Conservation (phyloP, 1,140 invertebrate species). For the Drosophila tropicalis region DNA sequence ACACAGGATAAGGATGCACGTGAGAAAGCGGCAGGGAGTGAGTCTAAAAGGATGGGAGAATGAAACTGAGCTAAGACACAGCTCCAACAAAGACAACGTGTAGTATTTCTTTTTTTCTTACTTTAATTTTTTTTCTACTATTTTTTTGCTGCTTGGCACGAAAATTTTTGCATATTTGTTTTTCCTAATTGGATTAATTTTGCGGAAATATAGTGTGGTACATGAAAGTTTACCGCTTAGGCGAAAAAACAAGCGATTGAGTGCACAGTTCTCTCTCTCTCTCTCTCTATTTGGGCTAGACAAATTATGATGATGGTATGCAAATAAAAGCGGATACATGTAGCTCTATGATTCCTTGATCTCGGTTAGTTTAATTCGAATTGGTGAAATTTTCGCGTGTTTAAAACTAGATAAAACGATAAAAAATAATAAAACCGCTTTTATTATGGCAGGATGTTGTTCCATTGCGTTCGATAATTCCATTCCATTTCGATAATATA, state of each 20-base stretch:
- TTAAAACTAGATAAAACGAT: too few species aligned
- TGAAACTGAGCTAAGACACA: not conserved
- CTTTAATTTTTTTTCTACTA: not conserved
- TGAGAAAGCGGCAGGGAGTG: not conserved
- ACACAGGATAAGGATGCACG: too few species aligned
- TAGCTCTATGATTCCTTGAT: too few species aligned
- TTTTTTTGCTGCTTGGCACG: conserved; percentile 17
- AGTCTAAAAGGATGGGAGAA: not conserved
- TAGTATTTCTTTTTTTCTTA: not conserved
- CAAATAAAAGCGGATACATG: too few species aligned
- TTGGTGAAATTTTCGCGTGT: too few species aligned
- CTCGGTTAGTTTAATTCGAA: too few species aligned
- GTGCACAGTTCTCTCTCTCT: not conserved
- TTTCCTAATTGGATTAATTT: conserved; percentile 61
- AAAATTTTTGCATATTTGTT: conserved; percentile 50
- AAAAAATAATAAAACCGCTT: too few species aligned
- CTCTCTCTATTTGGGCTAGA: not conserved
- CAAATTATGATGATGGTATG: not conserved
- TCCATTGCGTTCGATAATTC: too few species aligned
- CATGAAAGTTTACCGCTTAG: conserved; percentile 6
- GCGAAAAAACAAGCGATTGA: not conserved
- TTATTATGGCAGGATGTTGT: too few species aligned
- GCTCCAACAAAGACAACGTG: conserved; percentile 4
- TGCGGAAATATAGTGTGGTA: conserved; percentile 47
- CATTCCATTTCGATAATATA: too few species aligned